Conservation (phyloP, 2,113 vertebrate species). For the Clarias gariepinus region DNA sequence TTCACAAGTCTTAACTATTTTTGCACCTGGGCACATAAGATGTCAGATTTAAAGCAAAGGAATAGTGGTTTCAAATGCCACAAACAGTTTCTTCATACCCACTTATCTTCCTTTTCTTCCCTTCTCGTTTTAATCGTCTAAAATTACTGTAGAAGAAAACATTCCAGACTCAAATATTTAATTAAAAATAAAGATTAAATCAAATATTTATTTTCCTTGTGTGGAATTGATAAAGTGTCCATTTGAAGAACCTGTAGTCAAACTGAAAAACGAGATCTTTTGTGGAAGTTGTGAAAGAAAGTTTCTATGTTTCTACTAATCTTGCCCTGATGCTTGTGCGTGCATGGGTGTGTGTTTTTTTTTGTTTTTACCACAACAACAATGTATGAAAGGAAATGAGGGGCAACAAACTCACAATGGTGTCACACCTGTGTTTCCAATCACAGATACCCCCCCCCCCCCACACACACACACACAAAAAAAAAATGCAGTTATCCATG, state of each 20-base stretch:
- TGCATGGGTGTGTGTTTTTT: background rate
- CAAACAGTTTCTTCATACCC: constrained; percentile 38
- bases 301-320: background rate
- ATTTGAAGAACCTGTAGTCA: background rate
- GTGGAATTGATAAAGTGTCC: background rate
- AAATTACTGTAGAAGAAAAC: background rate
- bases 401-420: background rate
- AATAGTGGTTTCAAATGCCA: constrained; percentile 32
- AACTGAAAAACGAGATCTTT: background rate
- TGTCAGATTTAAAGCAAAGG: background rate
- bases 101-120: background rate
- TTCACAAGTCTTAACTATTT: background rate
- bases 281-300: background rate
- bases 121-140: background rate
- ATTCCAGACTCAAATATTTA: background rate
- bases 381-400: constrained; percentile 20
- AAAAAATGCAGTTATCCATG: background rate
- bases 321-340: background rate
- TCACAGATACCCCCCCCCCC: background rate
- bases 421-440: constrained; percentile 17
- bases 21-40: constrained; percentile 23
- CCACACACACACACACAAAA: background rate
- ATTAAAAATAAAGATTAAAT: background rate
- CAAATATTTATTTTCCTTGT: background rate
- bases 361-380: background rate